Evolutionary conservation across 2,888 invertebrate species (phyloP).

Genomic region (Pollenia labialis): DNA sequence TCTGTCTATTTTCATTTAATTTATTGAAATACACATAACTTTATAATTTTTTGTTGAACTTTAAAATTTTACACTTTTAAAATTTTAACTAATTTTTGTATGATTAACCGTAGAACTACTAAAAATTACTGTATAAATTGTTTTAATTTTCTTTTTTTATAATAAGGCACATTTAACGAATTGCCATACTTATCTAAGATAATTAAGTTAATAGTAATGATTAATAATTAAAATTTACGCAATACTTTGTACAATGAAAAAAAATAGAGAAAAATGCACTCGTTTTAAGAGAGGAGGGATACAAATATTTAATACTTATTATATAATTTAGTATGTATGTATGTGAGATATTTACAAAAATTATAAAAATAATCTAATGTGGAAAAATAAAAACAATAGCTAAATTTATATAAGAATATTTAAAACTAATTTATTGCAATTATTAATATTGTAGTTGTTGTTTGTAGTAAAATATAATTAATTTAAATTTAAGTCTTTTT

Average conservation of each 20-base stretch:
- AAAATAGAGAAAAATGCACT: conserved; percentile 53
- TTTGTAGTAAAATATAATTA: conserved; percentile 39
- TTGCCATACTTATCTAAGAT: conserved; percentile 43
- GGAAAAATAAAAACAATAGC: conserved; percentile 18
- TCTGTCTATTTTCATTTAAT: conserved; percentile 48
- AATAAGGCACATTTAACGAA: conserved; percentile 61
- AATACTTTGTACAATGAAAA: conserved; percentile 68
- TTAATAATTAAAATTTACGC: conserved; percentile 37
- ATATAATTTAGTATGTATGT: conserved; percentile 16
- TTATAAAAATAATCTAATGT: not conserved
- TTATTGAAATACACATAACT: conserved; percentile 62
- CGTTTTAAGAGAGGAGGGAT: conserved; percentile 50
- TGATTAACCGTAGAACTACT: conserved; percentile 32
- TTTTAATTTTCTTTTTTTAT: conserved; percentile 9
- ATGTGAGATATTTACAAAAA: conserved; percentile 46
- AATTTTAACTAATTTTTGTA: conserved; percentile 50
- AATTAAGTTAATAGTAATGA: conserved; percentile 20
- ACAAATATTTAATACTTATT: conserved; percentile 52
- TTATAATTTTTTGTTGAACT: conserved; percentile 38
- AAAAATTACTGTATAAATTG: conserved; percentile 21
- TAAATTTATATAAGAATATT: conserved; percentile 15
- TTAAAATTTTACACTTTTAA: conserved; percentile 48
- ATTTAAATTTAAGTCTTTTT: conserved; percentile 53
- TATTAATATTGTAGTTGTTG: conserved; percentile 25
- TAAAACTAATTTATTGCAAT: conserved; percentile 59